Base-by-base conservation (phyloP, 2,113 vertebrate species). In the Phylloscopus trochilus region DNA sequence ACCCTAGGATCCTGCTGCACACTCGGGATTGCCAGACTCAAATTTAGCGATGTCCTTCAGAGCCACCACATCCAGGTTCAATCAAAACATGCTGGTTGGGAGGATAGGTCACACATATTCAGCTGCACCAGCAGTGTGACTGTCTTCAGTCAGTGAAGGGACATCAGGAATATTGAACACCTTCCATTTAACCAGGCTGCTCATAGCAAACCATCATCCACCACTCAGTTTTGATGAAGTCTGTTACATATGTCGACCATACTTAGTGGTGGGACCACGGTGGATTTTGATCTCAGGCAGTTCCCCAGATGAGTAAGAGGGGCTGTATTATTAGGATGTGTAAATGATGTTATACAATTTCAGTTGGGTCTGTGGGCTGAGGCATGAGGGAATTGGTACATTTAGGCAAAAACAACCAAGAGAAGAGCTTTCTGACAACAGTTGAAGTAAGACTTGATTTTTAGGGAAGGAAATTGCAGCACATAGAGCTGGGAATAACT, bases 71-170 rank as follows among this genome's bases (percentile, higher is more conserved):
- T 33, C 52, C 33, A 28, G 27, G 30, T 59, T 74, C 46, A 58
- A 8, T 18, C 43, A 31, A 53, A 41, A 59, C 0, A 0, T 43
- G 20, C 33, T 63, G 47, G 13, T 47, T 76, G 49, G 7, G 41
- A 56, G 27, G 33, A 51, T 5, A 30, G 41, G 46, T 73, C 30
- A 15, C n/a, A 17, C 1, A 4, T 6, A 4, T 27, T 24, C 10
- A 18, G 21, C 24, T 74, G 15, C 12, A 31, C 0, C 0, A 62
- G 64, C 51, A 37, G 10, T 0, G 1, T 56, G 49, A 33, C 37
- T 73, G 63, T 35, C 17, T 27, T 53, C 30, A 69, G 41, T 6
- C 15, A 23, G 24, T 9, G 33, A 53, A 83, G 41, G 30, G 31
- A 68, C n/a, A 43, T 27, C 41, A 66, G 20, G 17, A 74, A 33